Base-by-base conservation (phyloP, 2,113 vertebrate species). In the Catharus minimus region DNA sequence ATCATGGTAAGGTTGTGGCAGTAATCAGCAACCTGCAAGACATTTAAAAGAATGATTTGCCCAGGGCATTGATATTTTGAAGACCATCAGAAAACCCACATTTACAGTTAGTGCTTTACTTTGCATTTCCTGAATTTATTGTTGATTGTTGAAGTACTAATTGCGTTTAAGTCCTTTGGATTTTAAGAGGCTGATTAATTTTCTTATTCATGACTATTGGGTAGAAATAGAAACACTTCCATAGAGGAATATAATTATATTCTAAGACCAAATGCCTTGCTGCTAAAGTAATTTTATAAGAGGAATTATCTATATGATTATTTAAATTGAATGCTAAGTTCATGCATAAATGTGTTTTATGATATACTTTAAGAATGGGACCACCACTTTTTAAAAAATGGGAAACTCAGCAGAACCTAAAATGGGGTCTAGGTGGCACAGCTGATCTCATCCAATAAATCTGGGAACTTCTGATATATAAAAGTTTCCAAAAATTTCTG, bases 211-310 rank as follows among this genome's bases (percentile, higher is more conserved):
- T 72, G 7, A 41, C 24, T 61, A 47, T 33, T 62, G 62, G 27
- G 22, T 58, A 62, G 67, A 88, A 86, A 81, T 24, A 39, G 30
- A 89, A 93, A 16, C 5, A 57, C 47, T 64, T 82, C 46, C 23
- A 4, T 75, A 41, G 53, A 81, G 83, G 15, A 19, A 69, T 68
- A 60, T 77, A 56, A 86, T 87, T 65, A 38, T 56, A 49, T 73
- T 83, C 53, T 64, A 55, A 90, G 92, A 81, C 72, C 49, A 82
- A 90, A 95, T 93, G 61, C 62, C 69, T 58, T 89, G 49, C 46
- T 73, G 85, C 73, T 86, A 32, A 80, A 57, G 10, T 87, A 41
- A 75, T 80, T 89, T 82, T 58, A 6, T 53, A 65, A 62, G 62
- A 86, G 30, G 19, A 79, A 64, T 84, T 80, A 52, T 27, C 69